Evolutionary conservation across 2,888 invertebrate species (phyloP), one percentile per base, ranked within the genome.

Genomic region (Eilema depressum): DNA sequence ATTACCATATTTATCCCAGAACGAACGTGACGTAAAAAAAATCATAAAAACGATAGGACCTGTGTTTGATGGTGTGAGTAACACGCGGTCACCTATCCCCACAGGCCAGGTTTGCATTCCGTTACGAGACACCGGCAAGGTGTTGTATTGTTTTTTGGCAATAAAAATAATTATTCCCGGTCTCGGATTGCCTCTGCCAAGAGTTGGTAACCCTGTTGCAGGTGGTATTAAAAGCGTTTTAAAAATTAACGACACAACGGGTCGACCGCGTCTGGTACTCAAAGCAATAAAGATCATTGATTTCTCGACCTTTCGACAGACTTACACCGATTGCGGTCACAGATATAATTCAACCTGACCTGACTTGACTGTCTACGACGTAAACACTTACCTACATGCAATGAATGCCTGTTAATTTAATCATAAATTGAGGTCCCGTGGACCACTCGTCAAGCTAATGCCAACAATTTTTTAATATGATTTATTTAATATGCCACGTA

Each of bases 311-410:
- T 47, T 47, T 47, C 47, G 47, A 47, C 20, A 41, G 41, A 47
- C 63, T 41, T 37, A 41, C n/a, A 20, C 33, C 41, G 41, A 64
- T 47, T 47, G 53, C 53, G 53, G 53, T 41, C 25, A 28, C 47
- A 20, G 20, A 47, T 47, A 47, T 61, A 20, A 61, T 61, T 23
- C 20, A 60, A 56, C 47, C 47, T 47, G 47, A 20, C 47, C 47
- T 47, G 47, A 47, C 47, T 20, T 47, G 47, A 47, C 47, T 47
- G 20, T 47, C 20, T 7, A 20, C 47, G 20, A 4, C 5, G 47
- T 20, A 3, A 47, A 47, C 47, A 47, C 47, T 47, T 47, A 47
- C 7, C 47, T 20, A 47, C 41, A 41, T 47, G 47, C 5, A 47
- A 47, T 47, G 47, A 20, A 47, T 5, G 20, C 4, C 20, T 20